phyloP scores from a whole-genome alignment of 2,797 vertebrate species.

The Phoxinus dragarum region DNA sequence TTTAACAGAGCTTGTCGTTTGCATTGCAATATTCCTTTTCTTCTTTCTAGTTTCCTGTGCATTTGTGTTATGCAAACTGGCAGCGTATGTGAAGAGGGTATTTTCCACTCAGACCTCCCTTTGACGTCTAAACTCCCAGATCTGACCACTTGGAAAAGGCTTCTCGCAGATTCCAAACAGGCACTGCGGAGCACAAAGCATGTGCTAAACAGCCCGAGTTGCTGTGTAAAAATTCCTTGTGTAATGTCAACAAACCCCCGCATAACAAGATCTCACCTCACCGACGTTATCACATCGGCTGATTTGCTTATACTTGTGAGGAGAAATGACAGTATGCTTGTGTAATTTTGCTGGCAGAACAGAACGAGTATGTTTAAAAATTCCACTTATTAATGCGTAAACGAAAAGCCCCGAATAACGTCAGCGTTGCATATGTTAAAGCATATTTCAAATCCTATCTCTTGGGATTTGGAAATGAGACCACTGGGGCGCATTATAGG shows the following conservation, averaged over 20 bases:
- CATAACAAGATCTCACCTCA: slow-evolving; percentile 49
- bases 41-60: slow-evolving; percentile 56
- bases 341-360: slow-evolving; percentile 45
- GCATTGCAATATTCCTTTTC: slow-evolving; percentile 58
- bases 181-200: slow-evolving; percentile 30
- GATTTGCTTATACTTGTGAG: slow-evolving; percentile 52
- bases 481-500: slow-evolving; percentile 71
- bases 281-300: slow-evolving; percentile 38
- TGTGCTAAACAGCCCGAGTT: slow-evolving; percentile 36
- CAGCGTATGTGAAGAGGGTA: slow-evolving; percentile 67
- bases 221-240: slow-evolving; percentile 46
- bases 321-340: slow-evolving; percentile 49
- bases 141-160: slow-evolving; percentile 13
- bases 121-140: slow-evolving; percentile 13
- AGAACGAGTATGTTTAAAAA: slow-evolving; percentile 47
- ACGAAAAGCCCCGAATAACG: slow-evolving; percentile 33
- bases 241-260: slow-evolving; percentile 53
- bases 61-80: slow-evolving; percentile 71
- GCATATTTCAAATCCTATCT: slow-evolving; percentile 35
- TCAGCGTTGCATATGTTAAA: slow-evolving; percentile 45
- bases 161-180: slow-evolving; percentile 43
- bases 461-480: slow-evolving; percentile 30
- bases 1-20: slow-evolving; percentile 84
- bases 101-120: slow-evolving; percentile 41
- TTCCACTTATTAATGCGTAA: slow-evolving; percentile 46